A percentile compares a stretch with the other conserved stretches of the same genome.
Evolutionary conservation across 1,140 invertebrate species (phyloP).

Genomic region (Zaprionus capensis): DNA sequence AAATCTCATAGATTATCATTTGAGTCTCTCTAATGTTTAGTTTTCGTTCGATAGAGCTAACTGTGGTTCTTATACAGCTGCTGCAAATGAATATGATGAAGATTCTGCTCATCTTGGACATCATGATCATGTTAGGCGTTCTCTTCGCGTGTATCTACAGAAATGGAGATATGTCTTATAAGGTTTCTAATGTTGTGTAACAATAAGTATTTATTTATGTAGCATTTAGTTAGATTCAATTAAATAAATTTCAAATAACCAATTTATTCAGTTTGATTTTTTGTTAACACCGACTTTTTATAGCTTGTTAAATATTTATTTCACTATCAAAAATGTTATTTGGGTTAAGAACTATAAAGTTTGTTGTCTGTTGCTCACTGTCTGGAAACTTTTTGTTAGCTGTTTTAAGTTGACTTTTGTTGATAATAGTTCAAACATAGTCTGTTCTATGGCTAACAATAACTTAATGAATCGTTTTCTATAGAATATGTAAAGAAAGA

Average conservation of each 20-base stretch:
- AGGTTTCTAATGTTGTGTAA: neutral
- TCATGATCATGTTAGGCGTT: conserved; percentile 42
- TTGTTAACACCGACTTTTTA: no score
- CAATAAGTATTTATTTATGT: neutral
- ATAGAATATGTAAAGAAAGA: no score
- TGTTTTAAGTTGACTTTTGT: neutral
- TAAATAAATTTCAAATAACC: no score
- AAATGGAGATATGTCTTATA: neutral
- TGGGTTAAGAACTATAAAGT: neutral
- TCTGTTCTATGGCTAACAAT: no score
- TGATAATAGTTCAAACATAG: no score
- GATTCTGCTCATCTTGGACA: conserved; percentile 49
- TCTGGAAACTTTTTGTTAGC: neutral
- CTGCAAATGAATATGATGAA: conserved; percentile 64
- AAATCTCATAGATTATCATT: neutral
- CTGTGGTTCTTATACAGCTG: conserved; percentile 47
- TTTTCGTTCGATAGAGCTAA: conserved; percentile 16
- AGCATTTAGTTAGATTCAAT: neutral
- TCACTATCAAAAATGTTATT: neutral
- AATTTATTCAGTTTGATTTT: no score
- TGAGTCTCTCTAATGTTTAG: neutral
- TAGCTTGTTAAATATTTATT: neutral
- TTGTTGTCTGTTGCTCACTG: no score
- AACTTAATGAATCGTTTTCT: no score
- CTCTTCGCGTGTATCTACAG: neutral